Base-by-base conservation (phyloP, 2,888 invertebrate genomes). In the Amblyteles armatorius region DNA sequence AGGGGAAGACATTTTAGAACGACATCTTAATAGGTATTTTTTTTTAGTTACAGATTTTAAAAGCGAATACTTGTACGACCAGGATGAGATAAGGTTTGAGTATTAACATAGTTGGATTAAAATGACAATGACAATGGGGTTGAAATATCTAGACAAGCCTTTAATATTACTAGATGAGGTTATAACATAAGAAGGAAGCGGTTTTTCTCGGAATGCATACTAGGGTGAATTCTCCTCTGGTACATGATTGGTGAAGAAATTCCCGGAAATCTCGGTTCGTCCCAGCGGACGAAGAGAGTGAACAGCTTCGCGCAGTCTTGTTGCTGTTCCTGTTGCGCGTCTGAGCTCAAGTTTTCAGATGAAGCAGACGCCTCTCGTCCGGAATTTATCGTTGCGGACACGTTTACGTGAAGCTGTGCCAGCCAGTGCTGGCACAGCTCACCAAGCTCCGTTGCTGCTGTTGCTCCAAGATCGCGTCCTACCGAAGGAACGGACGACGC, bases 371-470 rank as follows among this genome's bases (percentile, higher is more conserved):
- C 79, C 76, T 79, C 77, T 80, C 82, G 77, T 44, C 77, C 68
- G 83, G 85, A 85, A 83, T 85, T 85, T 85, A 85, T 85, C 82
- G 82, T 82, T 79, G 79, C 85, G 85, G 77, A 74, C 80, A 83
- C 79, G 83, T 83, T 80, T 82, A 80, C 82, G 85, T 77, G 65
- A 82, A 79, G 82, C 22, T 22, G 22, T 22, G 22, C 22, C 22
- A 84, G 84, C 81, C 84, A 73, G 84, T 78, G 84, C 78, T 82
- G 84, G 33, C 71, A 81, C 80, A 81, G 78, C 79, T 72, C 65
- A 65, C 40, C 36, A 26, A 76, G 74, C 52, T 82, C 36, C 40
- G 65, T 67, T 73, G 68, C 71, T 76, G 63, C 76, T 72, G 82
- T 57, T 73, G 81, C 60, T 73, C 80, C 52, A 50, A 82, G 81